phyloP scores from a whole-genome alignment of 2,888 invertebrate species.

The Adelphocoris suturalis region DNA sequence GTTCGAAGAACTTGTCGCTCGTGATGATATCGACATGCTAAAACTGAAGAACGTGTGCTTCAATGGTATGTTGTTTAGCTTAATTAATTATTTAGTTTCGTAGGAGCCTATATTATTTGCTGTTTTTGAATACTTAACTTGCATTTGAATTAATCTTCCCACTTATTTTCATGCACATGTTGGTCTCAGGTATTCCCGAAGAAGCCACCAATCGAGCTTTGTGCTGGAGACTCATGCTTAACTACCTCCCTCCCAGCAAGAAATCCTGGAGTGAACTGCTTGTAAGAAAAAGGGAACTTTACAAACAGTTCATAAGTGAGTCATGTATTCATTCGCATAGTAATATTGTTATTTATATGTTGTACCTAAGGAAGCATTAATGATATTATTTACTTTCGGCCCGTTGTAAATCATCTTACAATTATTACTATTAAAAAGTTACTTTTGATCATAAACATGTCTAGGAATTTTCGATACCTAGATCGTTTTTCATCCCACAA shows the following conservation, averaged over 20 bases:
- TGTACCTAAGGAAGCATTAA: too few species aligned
- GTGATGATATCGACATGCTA: constrained; percentile 86
- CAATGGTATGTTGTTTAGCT: constrained; percentile 83
- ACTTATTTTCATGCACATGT: too few species aligned
- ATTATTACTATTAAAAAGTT: too few species aligned
- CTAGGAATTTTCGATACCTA: too few species aligned
- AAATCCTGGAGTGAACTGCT: constrained; percentile 85
- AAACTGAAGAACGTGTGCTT: constrained; percentile 87
- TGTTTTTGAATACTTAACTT: neutral
- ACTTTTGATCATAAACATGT: too few species aligned
- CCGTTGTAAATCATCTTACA: too few species aligned
- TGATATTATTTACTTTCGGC: too few species aligned
- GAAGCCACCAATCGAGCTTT: constrained; percentile 89
- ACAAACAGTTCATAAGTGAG: constrained; percentile 89
- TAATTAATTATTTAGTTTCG: too few species aligned
- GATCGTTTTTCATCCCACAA: too few species aligned
- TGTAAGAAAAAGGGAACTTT: constrained; percentile 87
- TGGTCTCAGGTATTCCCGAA: constrained; percentile 88
- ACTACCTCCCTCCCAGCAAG: constrained; percentile 88
- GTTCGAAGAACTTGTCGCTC: constrained; percentile 86
- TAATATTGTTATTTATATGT: too few species aligned
- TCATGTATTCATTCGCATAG: neutral
- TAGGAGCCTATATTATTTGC: neutral
- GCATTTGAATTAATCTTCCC: too few species aligned
- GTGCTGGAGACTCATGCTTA: constrained; percentile 93